Evolutionary conservation across 2,797 vertebrate genomes (phyloP).

Genomic region (Helicolenus hilgendorfi): DNA sequence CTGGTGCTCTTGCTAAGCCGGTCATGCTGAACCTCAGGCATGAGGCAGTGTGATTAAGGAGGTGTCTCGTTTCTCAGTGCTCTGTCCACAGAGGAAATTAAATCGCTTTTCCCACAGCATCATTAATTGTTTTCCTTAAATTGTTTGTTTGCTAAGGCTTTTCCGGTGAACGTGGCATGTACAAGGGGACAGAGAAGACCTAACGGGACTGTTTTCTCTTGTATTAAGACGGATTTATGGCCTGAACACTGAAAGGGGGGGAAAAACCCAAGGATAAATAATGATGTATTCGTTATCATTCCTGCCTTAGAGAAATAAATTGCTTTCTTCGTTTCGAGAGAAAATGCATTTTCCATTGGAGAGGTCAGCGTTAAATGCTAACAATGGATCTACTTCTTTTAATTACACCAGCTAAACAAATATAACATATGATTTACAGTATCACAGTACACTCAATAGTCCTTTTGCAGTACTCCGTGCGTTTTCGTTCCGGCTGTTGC

Average conservation of each 20-base stretch:
- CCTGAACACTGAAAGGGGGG: not conserved
- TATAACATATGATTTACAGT: not conserved
- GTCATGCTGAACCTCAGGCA: not conserved
- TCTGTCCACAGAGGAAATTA: constrained; percentile 82
- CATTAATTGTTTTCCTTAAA: constrained; percentile 82
- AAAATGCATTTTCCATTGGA: constrained; percentile 72
- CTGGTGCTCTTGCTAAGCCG: not conserved
- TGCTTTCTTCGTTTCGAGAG: constrained; percentile 36
- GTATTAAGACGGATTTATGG: constrained; percentile 48
- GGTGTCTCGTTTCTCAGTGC: constrained; percentile 74
- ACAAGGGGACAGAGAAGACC: constrained; percentile 31
- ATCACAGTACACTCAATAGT: not conserved
- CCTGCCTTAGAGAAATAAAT: constrained; percentile 86
- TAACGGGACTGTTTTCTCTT: constrained; percentile 73
- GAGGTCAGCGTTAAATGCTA: constrained; percentile 36
- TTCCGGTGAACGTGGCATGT: constrained; percentile 65
- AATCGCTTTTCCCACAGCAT: constrained; percentile 87
- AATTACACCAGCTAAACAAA: not conserved
- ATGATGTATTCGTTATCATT: constrained; percentile 72
- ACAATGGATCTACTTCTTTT: constrained; percentile 30
- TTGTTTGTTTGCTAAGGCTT: constrained; percentile 86
- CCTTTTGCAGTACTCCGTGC: not conserved
- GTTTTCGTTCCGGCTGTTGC: not conserved
- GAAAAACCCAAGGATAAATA: constrained; percentile 55
- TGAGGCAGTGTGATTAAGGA: constrained; percentile 25